phyloP scores from a whole-genome alignment of 2,888 invertebrate species.

The Saturnia japonica region DNA sequence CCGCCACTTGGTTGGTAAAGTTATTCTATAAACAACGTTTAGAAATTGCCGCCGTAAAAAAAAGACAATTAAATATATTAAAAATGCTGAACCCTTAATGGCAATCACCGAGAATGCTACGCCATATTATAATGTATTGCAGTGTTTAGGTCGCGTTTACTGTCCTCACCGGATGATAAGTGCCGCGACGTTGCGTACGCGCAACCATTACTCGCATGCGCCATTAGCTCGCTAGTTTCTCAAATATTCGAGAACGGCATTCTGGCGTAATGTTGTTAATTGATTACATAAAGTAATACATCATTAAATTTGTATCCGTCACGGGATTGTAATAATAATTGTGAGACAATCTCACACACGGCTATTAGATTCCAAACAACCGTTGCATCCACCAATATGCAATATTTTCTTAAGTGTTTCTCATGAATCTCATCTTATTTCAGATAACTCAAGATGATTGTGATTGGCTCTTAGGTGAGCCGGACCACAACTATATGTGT shows the following conservation, averaged over 20 bases:
- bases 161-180: background rate
- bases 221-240: slow-evolving; percentile 6
- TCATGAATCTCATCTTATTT: background rate
- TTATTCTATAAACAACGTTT: background rate
- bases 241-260: background rate
- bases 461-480: background rate
- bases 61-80: background rate
- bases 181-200: background rate
- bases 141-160: background rate
- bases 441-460: background rate
- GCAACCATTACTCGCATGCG: background rate
- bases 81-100: background rate
- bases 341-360: background rate
- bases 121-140: background rate
- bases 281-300: background rate
- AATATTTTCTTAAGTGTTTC: background rate
- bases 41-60: background rate
- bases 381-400: background rate
- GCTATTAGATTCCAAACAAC: background rate
- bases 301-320: background rate
- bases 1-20: background rate
- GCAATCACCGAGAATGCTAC: background rate
- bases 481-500: background rate
- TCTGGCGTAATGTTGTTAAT: background rate
- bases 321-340: background rate